These are phyloP conservation scores for Hippocampus kuda DNA, from an alignment of 2,797 vertebrate genomes.

Conservation along the genomic window DNA sequence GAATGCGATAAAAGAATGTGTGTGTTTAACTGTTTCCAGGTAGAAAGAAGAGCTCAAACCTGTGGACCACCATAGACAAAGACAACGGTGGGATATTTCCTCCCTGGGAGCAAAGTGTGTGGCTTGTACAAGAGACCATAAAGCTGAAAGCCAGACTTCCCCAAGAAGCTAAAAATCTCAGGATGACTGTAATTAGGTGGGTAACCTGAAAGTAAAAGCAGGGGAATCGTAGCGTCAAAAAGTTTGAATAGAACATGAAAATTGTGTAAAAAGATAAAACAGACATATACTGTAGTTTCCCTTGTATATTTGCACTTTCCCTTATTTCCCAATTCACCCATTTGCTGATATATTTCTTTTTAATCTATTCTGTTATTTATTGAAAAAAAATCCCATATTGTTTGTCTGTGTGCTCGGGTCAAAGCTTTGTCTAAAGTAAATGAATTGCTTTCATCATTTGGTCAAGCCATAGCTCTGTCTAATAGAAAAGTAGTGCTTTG, in stretches of 20 bases:
- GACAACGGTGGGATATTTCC: conserved; percentile 86
- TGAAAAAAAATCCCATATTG: too few species aligned
- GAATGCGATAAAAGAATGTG: too few species aligned
- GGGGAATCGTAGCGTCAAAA: too few species aligned
- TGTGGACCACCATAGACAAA: conserved; percentile 93
- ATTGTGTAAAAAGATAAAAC: neutral
- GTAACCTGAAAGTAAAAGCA: conserved; percentile 60
- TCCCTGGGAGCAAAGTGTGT: conserved; percentile 75
- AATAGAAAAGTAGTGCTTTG: too few species aligned
- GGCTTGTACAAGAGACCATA: conserved; percentile 96
- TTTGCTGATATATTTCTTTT: too few species aligned
- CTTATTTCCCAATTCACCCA: too few species aligned
- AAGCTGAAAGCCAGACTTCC: conserved; percentile 76
- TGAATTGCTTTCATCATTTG: too few species aligned
- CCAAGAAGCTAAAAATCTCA: conserved; percentile 86
- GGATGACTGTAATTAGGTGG: conserved; percentile 76
- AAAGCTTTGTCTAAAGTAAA: too few species aligned
- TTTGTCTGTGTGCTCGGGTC: too few species aligned
- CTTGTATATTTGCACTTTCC: too few species aligned
- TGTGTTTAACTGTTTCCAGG: neutral
- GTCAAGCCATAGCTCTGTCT: too few species aligned
- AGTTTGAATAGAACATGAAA: neutral
- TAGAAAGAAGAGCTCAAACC: conserved; percentile 53
- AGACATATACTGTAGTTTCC: neutral
- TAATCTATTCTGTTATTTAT: too few species aligned